Evolutionary conservation across 1,140 invertebrate genomes (phyloP), one percentile per base, ranked within the genome.

Genomic region (Drosophila equinoxialis): DNA sequence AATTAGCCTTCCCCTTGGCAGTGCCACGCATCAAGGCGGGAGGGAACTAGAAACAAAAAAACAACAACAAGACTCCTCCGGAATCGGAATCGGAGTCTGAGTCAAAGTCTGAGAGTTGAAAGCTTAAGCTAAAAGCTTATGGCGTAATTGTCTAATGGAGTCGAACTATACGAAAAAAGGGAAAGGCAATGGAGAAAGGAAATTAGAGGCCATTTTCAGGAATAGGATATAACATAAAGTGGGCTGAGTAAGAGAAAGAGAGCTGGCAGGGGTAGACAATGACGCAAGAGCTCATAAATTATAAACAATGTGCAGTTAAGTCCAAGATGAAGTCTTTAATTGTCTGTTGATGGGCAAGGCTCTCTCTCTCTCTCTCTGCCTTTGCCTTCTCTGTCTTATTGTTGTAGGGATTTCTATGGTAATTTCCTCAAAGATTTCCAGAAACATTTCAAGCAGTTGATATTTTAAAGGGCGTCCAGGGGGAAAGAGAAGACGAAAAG

Each of bases 111-210:
- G 65, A 39, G n/a, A 61, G 65, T 51, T 58, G 20, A 51, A 26
- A 59, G 26, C 30, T 20, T 59, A 73, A 73, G 74, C 81, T 79
- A 73, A 84, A 75, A 85, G 77, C 82, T 73, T 71, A 81, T 85
- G 81, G 70, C 75, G 81, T 74, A 85, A 86, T 84, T 78, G 81
- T 81, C 82, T 77, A 81, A 64, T 86, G 70, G 78, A 73, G 65
- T 73, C 74, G 65, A 78, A 70, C 71, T 67, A 79, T 57, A 79
- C 73, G 66, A 65, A 68, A 66, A 17, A 62, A 48, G 37, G 37
- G 37, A 54, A 60, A 45, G 54, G 54, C 45, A 51, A 51, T 51
- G 45, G 45, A 23, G 17, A 51, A 51, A 72, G 65, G 39, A 64
- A 64, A 54, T 58, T 54, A 26, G 39, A 42, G 37, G 39, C 17